These are phyloP conservation scores for Eupithecia pulchellata DNA, from an alignment of 2,888 invertebrate species.

Conservation along the genomic window DNA sequence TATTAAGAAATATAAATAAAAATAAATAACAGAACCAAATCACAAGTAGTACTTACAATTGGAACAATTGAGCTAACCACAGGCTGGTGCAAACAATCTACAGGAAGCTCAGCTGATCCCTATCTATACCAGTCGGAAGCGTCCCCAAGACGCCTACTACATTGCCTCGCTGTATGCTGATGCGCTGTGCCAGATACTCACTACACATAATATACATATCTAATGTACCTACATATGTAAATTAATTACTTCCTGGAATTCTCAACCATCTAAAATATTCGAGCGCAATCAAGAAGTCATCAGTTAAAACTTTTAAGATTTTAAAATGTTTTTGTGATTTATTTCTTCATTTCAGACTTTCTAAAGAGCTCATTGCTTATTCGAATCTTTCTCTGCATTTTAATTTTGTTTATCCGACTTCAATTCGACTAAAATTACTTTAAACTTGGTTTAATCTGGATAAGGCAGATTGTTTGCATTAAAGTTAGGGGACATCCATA, in stretches of 20 bases:
- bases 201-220: no score
- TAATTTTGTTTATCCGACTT: slow-evolving; percentile 20
- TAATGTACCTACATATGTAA: not conserved
- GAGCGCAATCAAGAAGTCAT: slow-evolving; percentile 8
- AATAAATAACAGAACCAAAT: no score
- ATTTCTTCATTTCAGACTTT: slow-evolving; percentile 17
- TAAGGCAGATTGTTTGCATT: slow-evolving; percentile 1
- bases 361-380: slow-evolving; percentile 19
- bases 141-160: no score
- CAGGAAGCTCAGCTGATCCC: no score
- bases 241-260: not conserved
- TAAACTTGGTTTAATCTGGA: slow-evolving; percentile 1
- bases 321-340: slow-evolving; percentile 12
- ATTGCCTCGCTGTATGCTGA: no score
- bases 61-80: no score
- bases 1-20: no score
- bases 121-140: no score
- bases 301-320: slow-evolving; percentile 17
- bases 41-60: no score
- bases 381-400: slow-evolving; percentile 16
- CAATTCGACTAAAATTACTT: slow-evolving; percentile 8
- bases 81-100: no score
- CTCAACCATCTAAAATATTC: slow-evolving; percentile 1
- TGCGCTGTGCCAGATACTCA: no score
- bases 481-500: no score